phyloP scores from a whole-genome alignment of 2,888 invertebrate genomes.

The Hartigia nigra region DNA sequence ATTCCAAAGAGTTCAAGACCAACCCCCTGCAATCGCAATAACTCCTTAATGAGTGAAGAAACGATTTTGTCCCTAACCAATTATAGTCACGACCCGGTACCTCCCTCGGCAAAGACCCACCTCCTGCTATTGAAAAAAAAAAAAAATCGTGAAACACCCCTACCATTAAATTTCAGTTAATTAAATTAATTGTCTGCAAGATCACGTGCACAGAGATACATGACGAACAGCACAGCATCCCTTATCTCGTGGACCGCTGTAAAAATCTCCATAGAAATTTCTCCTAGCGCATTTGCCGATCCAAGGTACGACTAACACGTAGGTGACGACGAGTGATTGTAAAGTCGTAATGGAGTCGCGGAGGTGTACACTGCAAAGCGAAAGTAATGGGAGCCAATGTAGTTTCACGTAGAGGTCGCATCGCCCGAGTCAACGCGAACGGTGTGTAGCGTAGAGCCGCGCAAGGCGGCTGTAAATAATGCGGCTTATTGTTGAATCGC shows the following conservation, averaged over 20 bases:
- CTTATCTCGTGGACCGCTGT: neutral
- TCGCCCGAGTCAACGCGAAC: constrained; percentile 16
- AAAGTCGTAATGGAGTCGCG: constrained; percentile 43
- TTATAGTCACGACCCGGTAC: neutral
- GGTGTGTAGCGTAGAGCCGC: constrained; percentile 21
- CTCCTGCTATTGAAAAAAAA: neutral
- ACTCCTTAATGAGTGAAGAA: constrained; percentile 18
- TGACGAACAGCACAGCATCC: neutral
- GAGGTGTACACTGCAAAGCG: constrained; percentile 11
- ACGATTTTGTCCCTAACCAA: neutral
- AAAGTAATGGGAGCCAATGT: constrained; percentile 36
- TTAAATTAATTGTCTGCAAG: too few relatives aligned
- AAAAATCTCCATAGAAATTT: neutral
- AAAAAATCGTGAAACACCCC: neutral
- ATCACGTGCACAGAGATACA: neutral
- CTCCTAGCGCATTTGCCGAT: neutral
- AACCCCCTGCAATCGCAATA: constrained; percentile 33
- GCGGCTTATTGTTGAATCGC: constrained; percentile 59
- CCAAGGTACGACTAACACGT: neutral
- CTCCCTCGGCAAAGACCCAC: neutral
- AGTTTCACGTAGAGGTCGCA: constrained; percentile 14
- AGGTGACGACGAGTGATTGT: constrained; percentile 43
- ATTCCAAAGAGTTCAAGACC: constrained; percentile 14
- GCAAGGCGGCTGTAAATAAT: constrained; percentile 58
- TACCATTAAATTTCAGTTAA: neutral